A percentile compares a stretch with the other conserved stretches of the same genome.
phyloP scores from a whole-genome alignment of 2,797 vertebrate species.

The Mycteria americana region DNA sequence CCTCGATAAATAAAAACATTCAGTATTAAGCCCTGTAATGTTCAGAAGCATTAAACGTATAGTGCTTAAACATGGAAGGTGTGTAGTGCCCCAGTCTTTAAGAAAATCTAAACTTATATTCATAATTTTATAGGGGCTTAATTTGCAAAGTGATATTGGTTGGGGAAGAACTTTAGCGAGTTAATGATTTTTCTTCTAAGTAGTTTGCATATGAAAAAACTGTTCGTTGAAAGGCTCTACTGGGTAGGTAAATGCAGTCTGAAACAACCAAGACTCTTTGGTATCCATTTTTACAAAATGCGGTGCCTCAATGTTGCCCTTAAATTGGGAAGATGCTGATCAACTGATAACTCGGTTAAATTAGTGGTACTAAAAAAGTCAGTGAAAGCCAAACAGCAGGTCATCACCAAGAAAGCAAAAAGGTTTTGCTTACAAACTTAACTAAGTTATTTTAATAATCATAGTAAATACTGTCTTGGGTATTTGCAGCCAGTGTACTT shows the following conservation, averaged over 20 bases:
- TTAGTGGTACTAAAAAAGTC: not conserved
- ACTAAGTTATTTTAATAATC: not conserved
- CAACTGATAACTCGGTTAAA: not conserved
- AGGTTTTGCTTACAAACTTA: not conserved
- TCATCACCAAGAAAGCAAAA: not conserved
- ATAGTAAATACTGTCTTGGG: not conserved
- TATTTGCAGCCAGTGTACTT: not conserved
- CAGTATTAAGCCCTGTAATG: not conserved
- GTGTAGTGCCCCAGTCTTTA: not conserved
- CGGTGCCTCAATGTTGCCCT: not conserved
- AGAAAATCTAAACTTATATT: not conserved
- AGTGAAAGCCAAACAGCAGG: not conserved
- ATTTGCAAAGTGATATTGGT: not conserved
- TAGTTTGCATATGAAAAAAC: not conserved
- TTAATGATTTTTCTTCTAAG: not conserved
- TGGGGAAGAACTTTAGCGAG: not conserved
- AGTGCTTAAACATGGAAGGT: not conserved
- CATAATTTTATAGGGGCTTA: accelerated
- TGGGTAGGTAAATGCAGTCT: not conserved
- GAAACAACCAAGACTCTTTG: not conserved
- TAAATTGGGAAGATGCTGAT: not conserved
- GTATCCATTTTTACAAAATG: not conserved
- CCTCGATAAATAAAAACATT: not conserved
- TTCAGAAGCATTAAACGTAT: not conserved
- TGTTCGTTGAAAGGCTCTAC: not conserved